Evolutionary conservation across 2,113 vertebrate genomes (phyloP).

Genomic region (Cololabis saira): DNA sequence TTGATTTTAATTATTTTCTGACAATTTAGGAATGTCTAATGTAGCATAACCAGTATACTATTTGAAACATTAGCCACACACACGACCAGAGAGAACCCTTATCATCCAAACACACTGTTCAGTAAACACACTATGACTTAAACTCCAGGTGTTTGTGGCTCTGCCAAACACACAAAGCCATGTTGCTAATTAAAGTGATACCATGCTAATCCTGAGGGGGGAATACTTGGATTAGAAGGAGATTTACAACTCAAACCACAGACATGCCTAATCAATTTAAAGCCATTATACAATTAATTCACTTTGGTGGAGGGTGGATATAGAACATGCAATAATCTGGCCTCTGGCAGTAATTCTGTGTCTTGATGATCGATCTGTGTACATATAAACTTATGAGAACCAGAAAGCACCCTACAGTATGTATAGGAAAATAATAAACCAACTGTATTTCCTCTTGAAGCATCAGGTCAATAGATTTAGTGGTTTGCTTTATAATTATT

Average conservation of each 20-base stretch:
- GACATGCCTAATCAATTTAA: constrained; percentile 79
- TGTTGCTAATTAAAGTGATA: constrained; percentile 80
- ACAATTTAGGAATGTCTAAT: constrained; percentile 49
- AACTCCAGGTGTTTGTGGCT: constrained; percentile 67
- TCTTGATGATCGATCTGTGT: constrained; percentile 67
- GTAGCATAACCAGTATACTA: constrained; percentile 40
- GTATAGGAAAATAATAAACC: constrained; percentile 45
- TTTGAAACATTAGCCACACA: constrained; percentile 57
- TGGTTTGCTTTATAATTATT: constrained; percentile 13
- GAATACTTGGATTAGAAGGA: constrained; percentile 79
- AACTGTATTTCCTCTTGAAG: constrained; percentile 20
- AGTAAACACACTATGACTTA: constrained; percentile 52
- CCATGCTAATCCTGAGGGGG: constrained; percentile 72
- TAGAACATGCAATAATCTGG: constrained; percentile 68
- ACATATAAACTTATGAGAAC: constrained; percentile 50
- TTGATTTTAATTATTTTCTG: constrained; percentile 61
- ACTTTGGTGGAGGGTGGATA: constrained; percentile 72
- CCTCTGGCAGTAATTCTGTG: constrained; percentile 61
- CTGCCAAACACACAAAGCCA: constrained; percentile 54
- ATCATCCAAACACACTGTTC: constrained; percentile 25
- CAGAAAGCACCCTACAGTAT: constrained; percentile 22
- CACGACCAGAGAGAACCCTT: constrained; percentile 46
- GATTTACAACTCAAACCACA: constrained; percentile 78
- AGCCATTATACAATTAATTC: constrained; percentile 79
- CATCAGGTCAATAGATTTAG: constrained; percentile 32